Evolutionary conservation across 1,140 invertebrate species (phyloP).

Genomic region (Coelopa frigida): DNA sequence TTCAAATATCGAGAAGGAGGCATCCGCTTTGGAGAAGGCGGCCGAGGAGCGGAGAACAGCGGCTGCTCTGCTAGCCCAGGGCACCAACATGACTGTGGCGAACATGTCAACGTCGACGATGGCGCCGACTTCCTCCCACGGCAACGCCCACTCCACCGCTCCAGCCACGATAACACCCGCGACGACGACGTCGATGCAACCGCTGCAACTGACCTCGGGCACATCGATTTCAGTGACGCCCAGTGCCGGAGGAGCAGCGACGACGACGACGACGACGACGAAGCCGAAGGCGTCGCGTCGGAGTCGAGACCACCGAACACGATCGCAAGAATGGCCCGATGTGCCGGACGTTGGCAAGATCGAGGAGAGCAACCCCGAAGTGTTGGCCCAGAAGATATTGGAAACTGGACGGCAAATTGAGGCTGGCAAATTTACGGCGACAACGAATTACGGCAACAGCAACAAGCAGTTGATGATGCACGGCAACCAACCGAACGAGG

Average conservation of each 20-base stretch:
- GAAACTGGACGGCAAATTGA: constrained; percentile 82
- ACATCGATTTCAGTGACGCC: background rate
- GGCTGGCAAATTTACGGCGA: constrained; percentile 57
- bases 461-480: constrained; percentile 6
- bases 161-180: constrained; percentile 1
- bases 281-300: constrained; percentile 51
- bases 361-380: constrained; percentile 84
- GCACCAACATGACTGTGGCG: constrained; percentile 41
- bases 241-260: background rate
- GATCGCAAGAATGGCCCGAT: constrained; percentile 84
- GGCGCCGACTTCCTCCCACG: constrained; percentile 17
- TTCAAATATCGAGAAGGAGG: constrained; percentile 64
- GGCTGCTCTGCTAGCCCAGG: constrained; percentile 42
- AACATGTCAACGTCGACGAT: background rate
- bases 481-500: constrained; percentile 12
- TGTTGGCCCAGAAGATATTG: constrained; percentile 79
- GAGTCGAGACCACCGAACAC: constrained; percentile 61
- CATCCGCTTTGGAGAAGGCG: constrained; percentile 63
- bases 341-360: constrained; percentile 84
- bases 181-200: constrained; percentile 1
- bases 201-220: constrained; percentile 10
- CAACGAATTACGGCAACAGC: background rate
- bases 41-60: constrained; percentile 57
- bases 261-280: constrained; percentile 11
- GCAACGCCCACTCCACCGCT: constrained; percentile 19